These are phyloP conservation scores for Helostoma temminkii DNA, from an alignment of 2,797 vertebrate species.

Conservation along the genomic window DNA sequence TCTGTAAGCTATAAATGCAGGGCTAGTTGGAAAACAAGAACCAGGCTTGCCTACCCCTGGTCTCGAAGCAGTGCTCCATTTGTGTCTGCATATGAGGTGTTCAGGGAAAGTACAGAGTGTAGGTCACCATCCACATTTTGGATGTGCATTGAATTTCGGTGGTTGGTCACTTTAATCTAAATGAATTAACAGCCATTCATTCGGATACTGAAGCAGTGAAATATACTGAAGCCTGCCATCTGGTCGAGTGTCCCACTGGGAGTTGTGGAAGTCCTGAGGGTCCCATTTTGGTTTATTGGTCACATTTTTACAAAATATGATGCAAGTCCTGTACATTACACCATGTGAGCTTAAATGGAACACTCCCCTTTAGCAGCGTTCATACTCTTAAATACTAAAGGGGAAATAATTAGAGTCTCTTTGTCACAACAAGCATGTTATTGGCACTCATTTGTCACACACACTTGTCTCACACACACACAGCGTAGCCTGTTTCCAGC, in stretches of 20 bases:
- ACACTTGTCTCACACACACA: slow-evolving; percentile 4
- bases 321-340: background rate
- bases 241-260: background rate
- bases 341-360: background rate
- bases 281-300: background rate
- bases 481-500: background rate
- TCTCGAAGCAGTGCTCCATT: no score
- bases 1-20: no score
- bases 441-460: background rate
- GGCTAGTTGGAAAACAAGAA: no score
- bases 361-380: background rate
- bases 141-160: no score
- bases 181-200: background rate
- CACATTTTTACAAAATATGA: background rate
- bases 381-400: background rate
- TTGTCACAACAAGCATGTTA: background rate
- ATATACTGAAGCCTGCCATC: background rate
- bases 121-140: no score
- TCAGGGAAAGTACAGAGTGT: no score
- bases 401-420: background rate
- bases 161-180: no score
- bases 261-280: background rate
- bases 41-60: no score
- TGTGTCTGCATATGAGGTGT: no score
- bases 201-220: background rate